These are phyloP conservation scores for Bradypodion ventrale DNA, from an alignment of 2,797 vertebrate genomes.

Conservation along the genomic window DNA sequence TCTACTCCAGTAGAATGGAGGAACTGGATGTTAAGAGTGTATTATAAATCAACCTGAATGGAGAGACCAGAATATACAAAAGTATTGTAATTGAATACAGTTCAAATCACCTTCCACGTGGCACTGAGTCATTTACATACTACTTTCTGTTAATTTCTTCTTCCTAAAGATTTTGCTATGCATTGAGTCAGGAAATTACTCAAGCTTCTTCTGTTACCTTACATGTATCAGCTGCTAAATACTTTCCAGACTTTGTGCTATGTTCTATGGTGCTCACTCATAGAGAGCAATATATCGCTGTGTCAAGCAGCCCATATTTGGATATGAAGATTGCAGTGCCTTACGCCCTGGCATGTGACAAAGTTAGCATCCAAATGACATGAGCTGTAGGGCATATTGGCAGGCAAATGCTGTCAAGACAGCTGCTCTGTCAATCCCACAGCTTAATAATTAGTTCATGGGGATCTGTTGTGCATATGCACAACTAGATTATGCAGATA, in stretches of 20 bases:
- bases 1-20: neutral
- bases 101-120: neutral
- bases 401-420: slow-evolving; percentile 32
- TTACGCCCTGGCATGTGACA: slow-evolving; percentile 50
- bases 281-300: neutral
- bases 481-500: slow-evolving; percentile 61
- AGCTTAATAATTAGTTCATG: slow-evolving; percentile 33
- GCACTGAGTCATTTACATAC: neutral
- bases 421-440: slow-evolving; percentile 52
- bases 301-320: slow-evolving; percentile 64
- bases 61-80: neutral
- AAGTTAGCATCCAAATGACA: slow-evolving; percentile 55
- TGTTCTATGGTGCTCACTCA: neutral
- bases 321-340: slow-evolving; percentile 49
- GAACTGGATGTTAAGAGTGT: neutral
- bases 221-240: neutral
- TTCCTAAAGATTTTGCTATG: neutral
- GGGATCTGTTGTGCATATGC: slow-evolving; percentile 55
- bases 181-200: neutral
- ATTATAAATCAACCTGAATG: neutral
- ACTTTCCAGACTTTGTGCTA: neutral
- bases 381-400: slow-evolving; percentile 39
- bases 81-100: neutral
- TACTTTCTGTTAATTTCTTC: neutral
- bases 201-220: neutral